phyloP scores from a whole-genome alignment of 2,113 vertebrate species.

The Malurus cyaneus region DNA sequence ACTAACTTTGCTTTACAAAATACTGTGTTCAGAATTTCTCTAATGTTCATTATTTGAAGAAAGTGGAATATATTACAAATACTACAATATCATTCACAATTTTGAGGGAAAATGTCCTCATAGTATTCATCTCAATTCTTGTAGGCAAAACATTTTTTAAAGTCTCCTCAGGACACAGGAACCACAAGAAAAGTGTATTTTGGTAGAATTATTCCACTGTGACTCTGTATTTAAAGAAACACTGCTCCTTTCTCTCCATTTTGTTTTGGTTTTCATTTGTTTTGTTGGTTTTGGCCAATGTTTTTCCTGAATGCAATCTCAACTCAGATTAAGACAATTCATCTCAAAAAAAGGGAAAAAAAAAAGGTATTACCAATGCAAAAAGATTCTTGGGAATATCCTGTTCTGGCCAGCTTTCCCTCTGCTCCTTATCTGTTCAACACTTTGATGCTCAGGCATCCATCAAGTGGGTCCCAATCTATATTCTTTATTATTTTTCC shows the following conservation, averaged over 20 bases:
- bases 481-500: neutral
- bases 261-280: neutral
- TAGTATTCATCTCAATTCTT: neutral
- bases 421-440: neutral
- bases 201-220: neutral
- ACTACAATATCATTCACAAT: neutral
- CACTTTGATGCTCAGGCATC: neutral
- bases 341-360: neutral
- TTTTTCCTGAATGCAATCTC: neutral
- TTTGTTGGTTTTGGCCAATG: neutral
- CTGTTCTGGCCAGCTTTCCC: neutral
- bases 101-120: neutral
- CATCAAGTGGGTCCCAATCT: neutral
- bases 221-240: neutral
- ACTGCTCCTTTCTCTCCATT: neutral
- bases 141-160: neutral
- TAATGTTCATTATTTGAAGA: neutral
- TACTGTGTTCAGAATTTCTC: neutral
- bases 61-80: neutral
- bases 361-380: neutral
- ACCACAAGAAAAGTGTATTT: neutral
- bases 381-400: neutral
- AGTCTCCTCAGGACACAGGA: neutral
- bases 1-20: neutral
- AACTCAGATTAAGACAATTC: neutral